Percentiles rank a stretch among this genome's conserved stretches.
These are phyloP conservation scores for Habrosyne pyritoides DNA, from an alignment of 2,888 invertebrate genomes.

Conservation along the genomic window DNA sequence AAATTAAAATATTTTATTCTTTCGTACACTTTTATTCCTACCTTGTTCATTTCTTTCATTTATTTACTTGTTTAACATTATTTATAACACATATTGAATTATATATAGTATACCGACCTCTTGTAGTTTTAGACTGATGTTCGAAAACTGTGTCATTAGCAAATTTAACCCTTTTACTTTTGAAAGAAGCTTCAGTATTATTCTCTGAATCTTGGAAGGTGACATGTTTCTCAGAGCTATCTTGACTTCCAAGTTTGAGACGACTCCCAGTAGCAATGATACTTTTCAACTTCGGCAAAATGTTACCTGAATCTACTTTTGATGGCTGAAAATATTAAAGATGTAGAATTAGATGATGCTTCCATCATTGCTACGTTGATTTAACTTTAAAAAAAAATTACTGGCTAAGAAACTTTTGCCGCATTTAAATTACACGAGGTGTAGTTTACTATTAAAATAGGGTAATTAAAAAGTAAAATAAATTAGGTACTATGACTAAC, in stretches of 20 bases:
- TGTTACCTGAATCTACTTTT: constrained; percentile 50
- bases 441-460: neutral
- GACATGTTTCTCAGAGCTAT: constrained; percentile 71
- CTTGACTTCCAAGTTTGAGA: constrained; percentile 63
- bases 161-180: constrained; percentile 69
- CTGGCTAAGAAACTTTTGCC: too few species aligned
- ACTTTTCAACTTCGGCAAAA: constrained; percentile 66
- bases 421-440: too few species aligned
- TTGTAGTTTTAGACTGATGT: constrained; percentile 51
- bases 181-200: constrained; percentile 51
- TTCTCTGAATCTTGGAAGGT: constrained; percentile 63
- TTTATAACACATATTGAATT: neutral
- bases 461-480: too few species aligned
- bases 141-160: constrained; percentile 73
- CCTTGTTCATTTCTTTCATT: neutral
- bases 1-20: too few species aligned
- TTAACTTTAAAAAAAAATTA: too few species aligned
- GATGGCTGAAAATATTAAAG: constrained; percentile 51
- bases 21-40: neutral
- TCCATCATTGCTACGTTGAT: too few species aligned
- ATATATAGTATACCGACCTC: constrained; percentile 50
- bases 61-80: neutral
- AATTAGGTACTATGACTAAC: too few species aligned
- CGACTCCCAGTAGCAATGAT: constrained; percentile 64
- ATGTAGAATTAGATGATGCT: neutral